A percentile compares a stretch with the other conserved stretches of the same genome.
These are phyloP conservation scores for Paralvinella palmiformis DNA, from an alignment of 1,140 invertebrate species.

Conservation along the genomic window DNA sequence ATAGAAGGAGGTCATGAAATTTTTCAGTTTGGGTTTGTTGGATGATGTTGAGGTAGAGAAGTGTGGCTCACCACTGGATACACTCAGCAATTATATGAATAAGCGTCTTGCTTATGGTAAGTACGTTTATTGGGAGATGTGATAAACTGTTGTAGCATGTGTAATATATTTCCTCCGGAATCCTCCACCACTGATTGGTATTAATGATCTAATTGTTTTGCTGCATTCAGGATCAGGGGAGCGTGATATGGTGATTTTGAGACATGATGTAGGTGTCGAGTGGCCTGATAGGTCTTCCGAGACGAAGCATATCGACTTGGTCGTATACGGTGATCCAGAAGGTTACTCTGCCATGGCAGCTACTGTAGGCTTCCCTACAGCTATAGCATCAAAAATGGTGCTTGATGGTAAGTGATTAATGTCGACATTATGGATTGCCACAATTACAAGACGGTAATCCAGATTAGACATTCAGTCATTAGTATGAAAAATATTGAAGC, in stretches of 20 bases:
- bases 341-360: conserved; percentile 92
- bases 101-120: conserved; percentile 75
- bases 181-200: too few species aligned
- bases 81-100: conserved; percentile 78
- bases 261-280: conserved; percentile 85
- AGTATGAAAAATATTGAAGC: too few species aligned
- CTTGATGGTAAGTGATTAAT: conserved; percentile 67
- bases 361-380: conserved; percentile 92
- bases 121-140: too few species aligned
- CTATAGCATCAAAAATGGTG: conserved; percentile 95
- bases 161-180: too few species aligned
- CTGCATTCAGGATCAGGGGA: conserved; percentile 64
- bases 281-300: conserved; percentile 84
- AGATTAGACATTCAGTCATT: too few species aligned
- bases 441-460: too few species aligned
- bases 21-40: conserved; percentile 69
- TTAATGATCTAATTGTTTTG: too few species aligned
- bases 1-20: background rate
- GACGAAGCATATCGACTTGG: conserved; percentile 77
- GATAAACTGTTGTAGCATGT: too few species aligned
- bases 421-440: too few species aligned
- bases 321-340: conserved; percentile 77
- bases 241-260: conserved; percentile 86
- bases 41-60: conserved; percentile 75
- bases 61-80: conserved; percentile 79